These are phyloP conservation scores for Zaprionus kolodkinae DNA, from an alignment of 1,140 invertebrate genomes.

Conservation along the genomic window DNA sequence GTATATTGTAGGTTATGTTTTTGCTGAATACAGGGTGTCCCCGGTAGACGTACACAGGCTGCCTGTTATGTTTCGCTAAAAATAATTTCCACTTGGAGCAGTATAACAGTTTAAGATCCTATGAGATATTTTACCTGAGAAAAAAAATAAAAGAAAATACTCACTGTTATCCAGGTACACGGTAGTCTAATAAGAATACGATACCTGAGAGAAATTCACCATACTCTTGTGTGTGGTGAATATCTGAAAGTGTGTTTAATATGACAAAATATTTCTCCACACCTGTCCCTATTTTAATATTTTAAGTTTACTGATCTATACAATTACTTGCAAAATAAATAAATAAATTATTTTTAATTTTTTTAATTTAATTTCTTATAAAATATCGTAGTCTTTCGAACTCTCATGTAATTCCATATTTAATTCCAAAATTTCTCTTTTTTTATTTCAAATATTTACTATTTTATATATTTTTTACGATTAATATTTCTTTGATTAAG, in stretches of 20 bases:
- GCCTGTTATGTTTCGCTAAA: background rate
- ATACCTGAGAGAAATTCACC: constrained; percentile 18
- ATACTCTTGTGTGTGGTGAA: constrained; percentile 7
- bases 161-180: background rate
- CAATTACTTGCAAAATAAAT: too few species aligned
- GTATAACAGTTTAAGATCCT: background rate
- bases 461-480: too few species aligned
- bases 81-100: background rate
- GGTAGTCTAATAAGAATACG: constrained; percentile 60
- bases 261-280: background rate
- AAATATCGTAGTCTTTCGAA: too few species aligned
- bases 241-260: background rate
- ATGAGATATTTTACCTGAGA: constrained; percentile 50
- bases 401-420: background rate
- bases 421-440: too few species aligned
- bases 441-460: too few species aligned
- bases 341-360: too few species aligned
- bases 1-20: constrained; percentile 32
- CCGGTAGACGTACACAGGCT: background rate
- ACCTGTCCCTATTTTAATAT: too few species aligned
- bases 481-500: too few species aligned
- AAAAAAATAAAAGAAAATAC: background rate
- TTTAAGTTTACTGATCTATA: too few species aligned
- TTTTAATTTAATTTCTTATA: too few species aligned
- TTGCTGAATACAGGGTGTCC: constrained; percentile 66